phyloP scores from a whole-genome alignment of 2,797 vertebrate genomes.

The Halcyon chelicuti region DNA sequence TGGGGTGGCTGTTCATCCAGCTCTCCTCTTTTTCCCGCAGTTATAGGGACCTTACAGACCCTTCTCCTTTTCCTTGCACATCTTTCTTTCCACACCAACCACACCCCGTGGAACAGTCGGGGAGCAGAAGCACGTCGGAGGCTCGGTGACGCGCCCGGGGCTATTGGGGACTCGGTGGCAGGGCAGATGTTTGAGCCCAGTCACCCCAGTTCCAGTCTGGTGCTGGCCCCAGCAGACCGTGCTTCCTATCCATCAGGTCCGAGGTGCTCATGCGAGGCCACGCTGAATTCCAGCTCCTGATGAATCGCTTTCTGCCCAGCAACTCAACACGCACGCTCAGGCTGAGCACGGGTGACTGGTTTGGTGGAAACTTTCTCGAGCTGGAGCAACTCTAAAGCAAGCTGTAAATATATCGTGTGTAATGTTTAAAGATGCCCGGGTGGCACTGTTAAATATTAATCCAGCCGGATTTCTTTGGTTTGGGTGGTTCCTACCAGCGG shows the following conservation, averaged over 20 bases:
- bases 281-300: slow-evolving; percentile 13
- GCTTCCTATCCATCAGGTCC: not conserved
- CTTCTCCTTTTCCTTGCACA: not conserved
- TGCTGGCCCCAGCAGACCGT: slow-evolving; percentile 34
- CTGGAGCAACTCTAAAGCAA: not conserved
- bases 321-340: not conserved
- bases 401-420: not conserved
- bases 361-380: not conserved
- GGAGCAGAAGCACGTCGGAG: not conserved
- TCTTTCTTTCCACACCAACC: fast-evolving
- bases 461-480: not conserved
- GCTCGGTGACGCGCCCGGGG: not conserved
- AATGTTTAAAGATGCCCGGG: not conserved
- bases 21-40: not conserved
- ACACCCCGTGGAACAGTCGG: fast-evolving
- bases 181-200: not conserved
- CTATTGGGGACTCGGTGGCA: not conserved
- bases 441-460: slow-evolving; percentile 23
- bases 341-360: not conserved
- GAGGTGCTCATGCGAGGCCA: not conserved
- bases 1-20: fast-evolving
- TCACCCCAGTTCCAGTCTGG: not conserved
- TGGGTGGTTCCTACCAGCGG: not conserved
- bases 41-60: fast-evolving
- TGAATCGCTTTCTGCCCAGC: not conserved